phyloP scores from a whole-genome alignment of 23 tunicate genomes.

The Clavelina lepadiformis region DNA sequence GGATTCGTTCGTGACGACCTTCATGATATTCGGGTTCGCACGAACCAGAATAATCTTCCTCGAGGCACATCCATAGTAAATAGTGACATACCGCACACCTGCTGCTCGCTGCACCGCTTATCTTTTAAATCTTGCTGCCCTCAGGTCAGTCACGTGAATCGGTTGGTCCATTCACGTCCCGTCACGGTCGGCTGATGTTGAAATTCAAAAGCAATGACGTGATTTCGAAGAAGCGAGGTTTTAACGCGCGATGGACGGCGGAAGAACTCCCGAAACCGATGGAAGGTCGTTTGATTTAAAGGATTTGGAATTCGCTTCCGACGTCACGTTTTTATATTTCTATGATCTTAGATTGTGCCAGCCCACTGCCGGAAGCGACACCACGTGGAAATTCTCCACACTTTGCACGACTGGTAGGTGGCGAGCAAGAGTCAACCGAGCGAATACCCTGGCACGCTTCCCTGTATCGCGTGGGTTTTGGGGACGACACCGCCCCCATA shows the following conservation, averaged over 20 bases:
- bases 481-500: slow-evolving; percentile 4
- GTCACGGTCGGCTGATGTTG: slow-evolving; percentile 31
- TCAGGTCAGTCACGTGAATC: background rate
- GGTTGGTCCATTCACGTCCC: slow-evolving; percentile 44
- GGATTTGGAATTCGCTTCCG: background rate
- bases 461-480: slow-evolving; percentile 11
- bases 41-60: too few species aligned
- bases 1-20: too few species aligned
- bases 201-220: slow-evolving; percentile 36
- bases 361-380: too few species aligned
- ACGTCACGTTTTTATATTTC: too few species aligned
- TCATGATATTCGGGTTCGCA: too few species aligned
- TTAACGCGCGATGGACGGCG: slow-evolving; percentile 30
- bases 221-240: slow-evolving; percentile 23
- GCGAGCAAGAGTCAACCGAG: background rate
- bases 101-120: too few species aligned
- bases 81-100: too few species aligned
- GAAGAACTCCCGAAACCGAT: slow-evolving; percentile 1
- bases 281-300: slow-evolving; percentile 15
- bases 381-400: background rate
- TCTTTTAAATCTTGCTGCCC: background rate
- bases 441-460: slow-evolving; percentile 66
- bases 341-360: background rate
- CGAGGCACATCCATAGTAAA: too few species aligned
- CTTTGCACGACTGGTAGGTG: slow-evolving; percentile 45